Percentiles rank a stretch among this genome's conserved stretches.
phyloP scores from a whole-genome alignment of 1,140 invertebrate genomes.

The Drosophila carrolli region DNA sequence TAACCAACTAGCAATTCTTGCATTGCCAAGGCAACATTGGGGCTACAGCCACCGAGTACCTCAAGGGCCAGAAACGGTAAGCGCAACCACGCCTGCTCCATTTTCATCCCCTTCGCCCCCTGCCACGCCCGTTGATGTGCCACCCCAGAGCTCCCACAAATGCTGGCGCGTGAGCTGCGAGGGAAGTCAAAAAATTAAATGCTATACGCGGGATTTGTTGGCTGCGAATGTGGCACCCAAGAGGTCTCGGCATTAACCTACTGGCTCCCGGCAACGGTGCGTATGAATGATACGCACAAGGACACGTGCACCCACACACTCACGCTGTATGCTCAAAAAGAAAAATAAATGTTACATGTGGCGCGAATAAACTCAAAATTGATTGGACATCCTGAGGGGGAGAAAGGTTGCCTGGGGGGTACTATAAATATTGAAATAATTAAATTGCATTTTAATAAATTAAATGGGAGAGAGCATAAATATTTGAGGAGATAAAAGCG shows the following conservation, averaged over 20 bases:
- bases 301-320: neutral
- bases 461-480: constrained; percentile 33
- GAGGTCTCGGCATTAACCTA: constrained; percentile 27
- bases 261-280: constrained; percentile 38
- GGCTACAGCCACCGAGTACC: constrained; percentile 20
- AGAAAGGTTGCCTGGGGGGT: neutral
- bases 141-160: constrained; percentile 21
- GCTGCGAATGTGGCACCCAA: constrained; percentile 30
- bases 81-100: constrained; percentile 15
- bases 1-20: constrained; percentile 8
- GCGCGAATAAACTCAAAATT: constrained; percentile 51
- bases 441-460: constrained; percentile 65
- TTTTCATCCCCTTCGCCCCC: neutral
- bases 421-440: constrained; percentile 59
- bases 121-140: neutral
- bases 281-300: constrained; percentile 60
- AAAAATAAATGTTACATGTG: constrained; percentile 57
- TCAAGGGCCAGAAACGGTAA: constrained; percentile 14
- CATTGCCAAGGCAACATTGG: constrained; percentile 41
- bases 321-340: constrained; percentile 27
- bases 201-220: constrained; percentile 67
- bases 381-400: constrained; percentile 20
- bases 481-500: constrained; percentile 14
- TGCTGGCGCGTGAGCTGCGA: constrained; percentile 51
- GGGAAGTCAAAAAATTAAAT: constrained; percentile 75